Evolutionary conservation across 1,140 invertebrate genomes (phyloP).

Genomic region (Babylonia areolata): DNA sequence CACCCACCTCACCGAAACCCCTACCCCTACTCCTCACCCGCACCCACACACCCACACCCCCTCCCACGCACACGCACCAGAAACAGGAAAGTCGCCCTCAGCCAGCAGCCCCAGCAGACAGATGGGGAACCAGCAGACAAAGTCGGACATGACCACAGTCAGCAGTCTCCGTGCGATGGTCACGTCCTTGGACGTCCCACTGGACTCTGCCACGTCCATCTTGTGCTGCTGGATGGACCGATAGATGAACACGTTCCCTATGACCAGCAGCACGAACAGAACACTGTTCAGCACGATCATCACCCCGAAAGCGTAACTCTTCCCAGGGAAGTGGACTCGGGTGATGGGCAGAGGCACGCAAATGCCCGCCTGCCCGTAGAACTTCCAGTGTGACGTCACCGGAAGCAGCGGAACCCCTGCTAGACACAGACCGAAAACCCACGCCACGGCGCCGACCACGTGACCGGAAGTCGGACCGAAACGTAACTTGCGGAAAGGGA

Average conservation of each 20-base stretch:
- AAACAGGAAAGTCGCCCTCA: neutral
- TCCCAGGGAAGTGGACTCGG: conserved; percentile 34
- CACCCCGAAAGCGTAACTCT: conserved; percentile 50
- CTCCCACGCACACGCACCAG: conserved; percentile 7
- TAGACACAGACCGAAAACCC: conserved; percentile 42
- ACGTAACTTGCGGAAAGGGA: conserved; percentile 51
- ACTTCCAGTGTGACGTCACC: conserved; percentile 45
- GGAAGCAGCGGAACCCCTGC: conserved; percentile 43
- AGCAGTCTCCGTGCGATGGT: conserved; percentile 47
- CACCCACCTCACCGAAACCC: too few relatives aligned
- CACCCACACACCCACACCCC: conserved; percentile 4
- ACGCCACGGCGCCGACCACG: conserved; percentile 30
- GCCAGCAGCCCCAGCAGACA: conserved; percentile 51
- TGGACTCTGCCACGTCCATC: conserved; percentile 31
- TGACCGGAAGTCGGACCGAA: conserved; percentile 29
- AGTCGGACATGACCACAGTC: conserved; percentile 45
- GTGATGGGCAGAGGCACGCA: conserved; percentile 56
- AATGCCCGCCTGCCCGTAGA: conserved; percentile 49
- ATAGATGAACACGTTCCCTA: conserved; percentile 52
- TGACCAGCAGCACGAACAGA: conserved; percentile 47
- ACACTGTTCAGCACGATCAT: conserved; percentile 53
- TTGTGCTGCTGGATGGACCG: conserved; percentile 30
- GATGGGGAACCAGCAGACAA: conserved; percentile 55
- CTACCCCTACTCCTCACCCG: too few relatives aligned
- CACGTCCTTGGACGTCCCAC: conserved; percentile 35